Evolutionary conservation across 2,113 vertebrate genomes (phyloP).

Genomic region (Martes martes): DNA sequence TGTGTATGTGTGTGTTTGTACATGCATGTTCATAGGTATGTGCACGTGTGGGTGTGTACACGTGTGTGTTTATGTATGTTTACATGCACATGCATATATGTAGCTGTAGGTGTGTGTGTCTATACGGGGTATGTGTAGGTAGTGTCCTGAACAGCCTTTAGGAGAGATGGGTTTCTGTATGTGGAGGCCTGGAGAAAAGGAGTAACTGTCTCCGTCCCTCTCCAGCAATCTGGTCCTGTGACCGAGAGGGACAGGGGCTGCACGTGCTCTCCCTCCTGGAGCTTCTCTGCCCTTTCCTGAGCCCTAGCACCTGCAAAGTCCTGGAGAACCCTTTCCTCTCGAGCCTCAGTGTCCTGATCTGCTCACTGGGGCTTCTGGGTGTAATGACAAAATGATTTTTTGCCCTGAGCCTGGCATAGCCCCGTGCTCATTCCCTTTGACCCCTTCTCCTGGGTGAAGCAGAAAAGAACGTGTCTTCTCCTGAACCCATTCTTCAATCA

Average conservation of each 20-base stretch:
- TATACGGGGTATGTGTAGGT: fast-evolving
- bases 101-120: too few relatives aligned
- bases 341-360: background rate
- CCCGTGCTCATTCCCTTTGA: background rate
- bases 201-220: background rate
- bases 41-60: background rate
- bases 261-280: background rate
- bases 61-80: background rate
- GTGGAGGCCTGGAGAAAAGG: background rate
- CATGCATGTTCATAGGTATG: background rate
- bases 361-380: background rate
- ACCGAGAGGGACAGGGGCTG: background rate
- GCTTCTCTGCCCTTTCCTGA: background rate
- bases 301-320: background rate
- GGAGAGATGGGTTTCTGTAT: background rate
- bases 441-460: background rate
- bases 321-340: background rate
- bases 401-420: background rate
- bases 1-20: background rate
- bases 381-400: background rate
- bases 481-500: background rate
- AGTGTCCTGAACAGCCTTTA: background rate
- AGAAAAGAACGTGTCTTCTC: background rate
- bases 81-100: too few relatives aligned
- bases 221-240: background rate